Evolutionary conservation across 2,113 vertebrate genomes (phyloP), one percentile per base, ranked within the genome.

Genomic region (Synodontis membranacea): DNA sequence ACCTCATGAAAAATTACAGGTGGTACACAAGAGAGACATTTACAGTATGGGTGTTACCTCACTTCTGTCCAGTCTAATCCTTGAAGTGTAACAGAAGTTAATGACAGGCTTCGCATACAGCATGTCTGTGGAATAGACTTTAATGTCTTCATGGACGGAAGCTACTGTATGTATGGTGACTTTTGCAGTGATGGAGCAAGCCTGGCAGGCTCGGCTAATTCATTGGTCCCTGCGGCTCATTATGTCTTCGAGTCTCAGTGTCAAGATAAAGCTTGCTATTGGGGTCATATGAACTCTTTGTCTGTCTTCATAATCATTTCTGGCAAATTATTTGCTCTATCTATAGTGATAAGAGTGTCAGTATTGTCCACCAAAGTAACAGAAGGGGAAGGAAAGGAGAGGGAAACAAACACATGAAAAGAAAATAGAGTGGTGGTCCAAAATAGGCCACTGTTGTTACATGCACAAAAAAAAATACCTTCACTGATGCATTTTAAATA

Each of bases 261-360:
- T 11, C 70, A 44, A 46, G 11, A 46, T 31, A 62, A 44, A 46
- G 7, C 80, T 62, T n/a, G 25, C 44, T 31, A 12, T 19, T 21
- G 28, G 46, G 52, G 9, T 42, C n/a, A 72, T 17, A 19, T 58
- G 23, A 8, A 78, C 46, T 78, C 39, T 82, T 52, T 34, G 25
- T 76, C 39, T 79, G 74, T 86, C 80, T 84, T 62, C 31, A 76
- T 81, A 31, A 70, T 50, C 8, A 0, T 19, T 56, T 68, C 82
- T 81, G 81, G 54, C 66, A 75, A 60, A 12, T 21, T 21, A 28
- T 54, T 68, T 84, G 5, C 52, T 75, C n/a, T 42, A 21, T 68
- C 44, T 23, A 15, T 11, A 5, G 34, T 37, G 68, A 82, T 84
- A 28, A 42, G n/a, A 66, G 56, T 50, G 54, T 28, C 83, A 56